These are phyloP conservation scores for Ichneumoninae sp. DNA, from an alignment of 2,888 invertebrate genomes.

Conservation along the genomic window DNA sequence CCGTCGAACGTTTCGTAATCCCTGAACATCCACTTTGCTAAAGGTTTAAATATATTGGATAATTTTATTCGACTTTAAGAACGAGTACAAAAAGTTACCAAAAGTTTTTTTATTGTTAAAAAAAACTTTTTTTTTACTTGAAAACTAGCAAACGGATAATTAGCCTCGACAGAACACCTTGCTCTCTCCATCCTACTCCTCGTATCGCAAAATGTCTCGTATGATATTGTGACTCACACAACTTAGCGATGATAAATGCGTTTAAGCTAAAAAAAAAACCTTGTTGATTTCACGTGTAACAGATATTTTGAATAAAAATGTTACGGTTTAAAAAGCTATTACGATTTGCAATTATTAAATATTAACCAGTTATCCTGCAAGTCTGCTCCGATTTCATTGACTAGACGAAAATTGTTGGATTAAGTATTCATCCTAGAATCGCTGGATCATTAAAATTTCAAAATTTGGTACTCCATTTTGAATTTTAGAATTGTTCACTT, in stretches of 20 bases:
- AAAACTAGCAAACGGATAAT: neutral
- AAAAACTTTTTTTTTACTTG: neutral
- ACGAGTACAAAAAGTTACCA: slow-evolving; percentile 3
- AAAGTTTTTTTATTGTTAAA: neutral
- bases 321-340: slow-evolving; percentile 19
- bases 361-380: neutral
- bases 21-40: neutral
- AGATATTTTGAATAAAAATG: slow-evolving; percentile 60
- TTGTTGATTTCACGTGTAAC: slow-evolving; percentile 53
- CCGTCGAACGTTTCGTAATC: slow-evolving; percentile 15
- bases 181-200: slow-evolving; percentile 35
- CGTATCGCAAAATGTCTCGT: slow-evolving; percentile 19
- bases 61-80: slow-evolving; percentile 13
- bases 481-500: too few species aligned
- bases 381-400: neutral
- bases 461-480: neutral
- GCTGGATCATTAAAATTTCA: too few species aligned
- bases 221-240: slow-evolving; percentile 37
- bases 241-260: slow-evolving; percentile 22
- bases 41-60: slow-evolving; percentile 9
- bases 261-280: neutral
- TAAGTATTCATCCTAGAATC: too few species aligned
- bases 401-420: neutral
- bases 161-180: neutral
- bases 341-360: neutral